These are phyloP conservation scores for Ctenodactylus gundi DNA, from an alignment of 2,113 vertebrate species.

Conservation along the genomic window DNA sequence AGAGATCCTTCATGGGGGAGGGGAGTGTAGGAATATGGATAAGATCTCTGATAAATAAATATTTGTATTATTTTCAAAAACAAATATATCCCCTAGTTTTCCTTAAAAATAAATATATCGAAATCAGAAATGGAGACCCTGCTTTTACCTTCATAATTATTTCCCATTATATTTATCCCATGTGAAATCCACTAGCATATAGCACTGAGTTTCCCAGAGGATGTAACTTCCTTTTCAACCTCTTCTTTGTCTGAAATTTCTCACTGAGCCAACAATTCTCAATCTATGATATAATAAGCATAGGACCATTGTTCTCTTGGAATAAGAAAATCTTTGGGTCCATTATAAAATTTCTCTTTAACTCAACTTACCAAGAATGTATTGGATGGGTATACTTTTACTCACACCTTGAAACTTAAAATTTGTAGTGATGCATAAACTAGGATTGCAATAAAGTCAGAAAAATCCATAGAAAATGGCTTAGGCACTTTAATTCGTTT, in stretches of 20 bases:
- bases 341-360: constrained; percentile 32
- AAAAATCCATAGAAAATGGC: constrained; percentile 20
- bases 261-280: constrained; percentile 10
- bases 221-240: not conserved
- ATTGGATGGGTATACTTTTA: constrained; percentile 1
- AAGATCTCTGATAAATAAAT: not conserved
- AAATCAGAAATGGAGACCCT: not conserved
- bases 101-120: not conserved
- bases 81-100: not conserved
- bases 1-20: not conserved
- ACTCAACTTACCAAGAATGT: constrained; percentile 28
- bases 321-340: constrained; percentile 59
- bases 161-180: not conserved
- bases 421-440: constrained; percentile 12
- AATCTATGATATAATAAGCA: not conserved
- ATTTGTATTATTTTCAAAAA: not conserved
- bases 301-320: constrained; percentile 1
- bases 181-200: not conserved
- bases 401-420: constrained; percentile 46
- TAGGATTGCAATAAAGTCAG: not conserved
- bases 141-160: constrained; percentile 15
- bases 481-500: constrained; percentile 37
- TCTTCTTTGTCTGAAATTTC: constrained; percentile 33
- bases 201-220: not conserved
- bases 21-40: not conserved